Evolutionary conservation across 2,888 invertebrate genomes (phyloP), one percentile per base, ranked within the genome.

Genomic region (Euzetes globulus): DNA sequence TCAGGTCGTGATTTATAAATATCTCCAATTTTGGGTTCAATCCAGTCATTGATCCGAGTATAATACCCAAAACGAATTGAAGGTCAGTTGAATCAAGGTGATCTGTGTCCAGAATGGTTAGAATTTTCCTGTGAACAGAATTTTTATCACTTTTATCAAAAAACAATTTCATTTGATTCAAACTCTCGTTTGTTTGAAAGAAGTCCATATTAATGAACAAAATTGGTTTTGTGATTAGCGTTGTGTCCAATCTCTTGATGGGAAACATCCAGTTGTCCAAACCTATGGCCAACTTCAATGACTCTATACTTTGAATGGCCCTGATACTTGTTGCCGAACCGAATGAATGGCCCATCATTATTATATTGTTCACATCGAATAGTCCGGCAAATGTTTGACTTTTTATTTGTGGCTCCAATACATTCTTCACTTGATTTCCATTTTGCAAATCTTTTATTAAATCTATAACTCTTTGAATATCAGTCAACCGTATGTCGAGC

Each of bases 241-340:
- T 76, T 84, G 84, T 7, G 29, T 60, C 29, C 17, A 60, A 1
- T 72, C 83, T 82, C 80, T 85, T 85, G 33, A 88, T 81, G 0
- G 87, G 86, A 79, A 85, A 87, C 86, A 87, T 86, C 88, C 88
- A 88, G 0, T 86, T 86, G 81, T 88, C 88, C 52, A 87, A 78
- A 37, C 86, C 82, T 15, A 87, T 82, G 17, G 85, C 86, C 75
- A 82, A 81, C 77, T 82, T 85, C 77, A 87, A 84, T 77, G 87
- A 82, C 25, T 81, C 80, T 33, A 87, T 80, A 0, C 87, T 83
- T 22, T 86, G 82, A 17, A 72, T 1, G 11, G 72, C 17, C 22
- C n/a, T 37, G 3, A 88, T 80, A 13, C 86, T 84, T 0, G 88
- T 87, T 7, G 87, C 86, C 1, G 86, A 88, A 5, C 89, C 89